phyloP scores from a whole-genome alignment of 2,797 vertebrate genomes.

The Pangasius macronema region DNA sequence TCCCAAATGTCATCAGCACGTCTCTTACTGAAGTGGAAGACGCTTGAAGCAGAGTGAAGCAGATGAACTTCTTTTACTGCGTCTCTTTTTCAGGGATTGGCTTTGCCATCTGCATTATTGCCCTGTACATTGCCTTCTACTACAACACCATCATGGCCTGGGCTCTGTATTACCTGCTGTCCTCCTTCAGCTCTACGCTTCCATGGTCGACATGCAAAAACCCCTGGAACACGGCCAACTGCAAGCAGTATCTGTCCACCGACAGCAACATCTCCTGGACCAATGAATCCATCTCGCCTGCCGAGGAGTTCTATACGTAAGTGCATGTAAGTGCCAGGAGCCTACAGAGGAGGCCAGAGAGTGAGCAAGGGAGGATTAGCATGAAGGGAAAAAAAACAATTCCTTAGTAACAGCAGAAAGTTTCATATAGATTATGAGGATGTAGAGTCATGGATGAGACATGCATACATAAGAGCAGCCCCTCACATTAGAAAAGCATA shows the following conservation, averaged over 20 bases:
- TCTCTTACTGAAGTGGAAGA: conserved; percentile 52
- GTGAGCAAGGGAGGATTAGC: conserved; percentile 30
- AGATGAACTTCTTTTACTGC: not conserved
- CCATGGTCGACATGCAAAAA: conserved; percentile 95
- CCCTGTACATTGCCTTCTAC: conserved; percentile 95
- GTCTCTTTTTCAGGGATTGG: conserved; percentile 82
- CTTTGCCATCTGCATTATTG: conserved; percentile 95
- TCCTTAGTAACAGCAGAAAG: not conserved
- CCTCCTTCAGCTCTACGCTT: conserved; percentile 85
- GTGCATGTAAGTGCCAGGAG: conserved; percentile 80
- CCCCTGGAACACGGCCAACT: conserved; percentile 92
- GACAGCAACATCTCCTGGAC: conserved; percentile 87
- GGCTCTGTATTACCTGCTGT: conserved; percentile 96
- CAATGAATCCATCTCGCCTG: conserved; percentile 85
- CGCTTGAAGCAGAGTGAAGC: conserved; percentile 48
- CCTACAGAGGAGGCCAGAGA: conserved; percentile 34
- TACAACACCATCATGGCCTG: conserved; percentile 99
- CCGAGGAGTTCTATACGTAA: conserved; percentile 99
- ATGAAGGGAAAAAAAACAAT: not conserved
- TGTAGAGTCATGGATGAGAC: not conserved
- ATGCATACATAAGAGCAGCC: not conserved
- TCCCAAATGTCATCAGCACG: conserved; percentile 68
- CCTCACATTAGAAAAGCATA: not conserved
- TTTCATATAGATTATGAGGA: not conserved
- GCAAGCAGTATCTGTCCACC: conserved; percentile 87